Conservation (phyloP, 2,113 vertebrate species). For the Stegostoma tigrinum region DNA sequence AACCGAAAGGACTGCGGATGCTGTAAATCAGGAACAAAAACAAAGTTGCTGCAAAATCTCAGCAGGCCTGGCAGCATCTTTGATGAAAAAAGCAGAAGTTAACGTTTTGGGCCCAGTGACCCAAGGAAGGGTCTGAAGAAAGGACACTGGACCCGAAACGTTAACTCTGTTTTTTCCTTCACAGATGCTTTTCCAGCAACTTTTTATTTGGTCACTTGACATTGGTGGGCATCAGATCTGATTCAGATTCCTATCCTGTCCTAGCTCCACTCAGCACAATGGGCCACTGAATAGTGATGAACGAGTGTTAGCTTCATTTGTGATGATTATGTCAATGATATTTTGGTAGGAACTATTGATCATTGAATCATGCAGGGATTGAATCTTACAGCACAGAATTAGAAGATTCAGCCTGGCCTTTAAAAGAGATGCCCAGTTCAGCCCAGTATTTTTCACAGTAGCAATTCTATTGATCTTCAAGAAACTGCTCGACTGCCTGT, state of each 20-base stretch:
- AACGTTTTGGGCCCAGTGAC: too few relatives aligned
- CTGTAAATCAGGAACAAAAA: too few relatives aligned
- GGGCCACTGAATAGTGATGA: not conserved
- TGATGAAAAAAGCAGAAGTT: too few relatives aligned
- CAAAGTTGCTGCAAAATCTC: too few relatives aligned
- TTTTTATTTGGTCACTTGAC: not conserved
- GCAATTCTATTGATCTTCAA: not conserved
- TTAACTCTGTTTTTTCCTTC: too few relatives aligned
- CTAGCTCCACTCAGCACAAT: not conserved
- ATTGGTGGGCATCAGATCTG: not conserved
- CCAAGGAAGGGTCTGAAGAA: too few relatives aligned
- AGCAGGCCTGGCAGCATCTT: too few relatives aligned
- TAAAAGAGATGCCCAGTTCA: not conserved
- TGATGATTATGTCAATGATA: not conserved
- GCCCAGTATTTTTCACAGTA: not conserved
- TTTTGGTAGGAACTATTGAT: not conserved
- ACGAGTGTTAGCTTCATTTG: not conserved
- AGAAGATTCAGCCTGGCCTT: not conserved
- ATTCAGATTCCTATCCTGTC: not conserved
- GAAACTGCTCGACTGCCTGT: not conserved
- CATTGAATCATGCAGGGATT: not conserved
- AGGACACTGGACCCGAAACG: too few relatives aligned
- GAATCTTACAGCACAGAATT: not conserved
- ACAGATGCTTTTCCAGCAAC: too few relatives aligned
- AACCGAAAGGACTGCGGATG: too few relatives aligned